phyloP scores from a whole-genome alignment of 2,113 vertebrate genomes.

The Pelobates fuscus region DNA sequence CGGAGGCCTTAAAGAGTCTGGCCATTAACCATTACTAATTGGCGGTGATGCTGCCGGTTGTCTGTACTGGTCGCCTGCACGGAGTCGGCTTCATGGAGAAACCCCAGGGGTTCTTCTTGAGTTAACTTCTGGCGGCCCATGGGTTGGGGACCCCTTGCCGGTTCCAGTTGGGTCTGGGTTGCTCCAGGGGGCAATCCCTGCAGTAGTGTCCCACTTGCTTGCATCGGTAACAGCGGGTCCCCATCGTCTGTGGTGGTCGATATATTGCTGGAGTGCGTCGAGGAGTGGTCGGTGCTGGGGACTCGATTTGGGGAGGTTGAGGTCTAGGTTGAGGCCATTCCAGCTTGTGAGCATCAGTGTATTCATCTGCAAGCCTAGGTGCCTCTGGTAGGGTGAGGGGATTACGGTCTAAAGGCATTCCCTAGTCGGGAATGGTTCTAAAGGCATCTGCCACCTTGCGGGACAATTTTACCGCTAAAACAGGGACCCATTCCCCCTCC shows the following conservation, averaged over 20 bases:
- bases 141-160: background rate
- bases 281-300: background rate
- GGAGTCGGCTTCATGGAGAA: too few relatives aligned
- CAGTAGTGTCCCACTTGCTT: too few relatives aligned
- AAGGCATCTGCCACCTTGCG: background rate
- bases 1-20: too few relatives aligned
- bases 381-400: too few relatives aligned
- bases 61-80: too few relatives aligned
- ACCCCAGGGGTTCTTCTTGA: too few relatives aligned
- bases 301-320: background rate
- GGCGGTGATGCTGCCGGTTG: too few relatives aligned
- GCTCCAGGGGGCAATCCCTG: background rate
- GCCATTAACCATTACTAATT: background rate
- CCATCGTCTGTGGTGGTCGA: too few relatives aligned
- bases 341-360: background rate
- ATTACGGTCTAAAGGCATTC: too few relatives aligned
- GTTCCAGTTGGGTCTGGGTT: background rate
- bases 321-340: background rate
- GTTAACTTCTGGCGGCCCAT: background rate
- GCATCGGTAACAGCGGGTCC: too few relatives aligned
- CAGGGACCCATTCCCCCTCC: too few relatives aligned
- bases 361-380: background rate
- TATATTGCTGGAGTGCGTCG: background rate
- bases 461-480: background rate
- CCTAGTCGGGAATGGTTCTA: too few relatives aligned